phyloP scores from a whole-genome alignment of 2,113 vertebrate species.

The Corythoichthys intestinalis region DNA sequence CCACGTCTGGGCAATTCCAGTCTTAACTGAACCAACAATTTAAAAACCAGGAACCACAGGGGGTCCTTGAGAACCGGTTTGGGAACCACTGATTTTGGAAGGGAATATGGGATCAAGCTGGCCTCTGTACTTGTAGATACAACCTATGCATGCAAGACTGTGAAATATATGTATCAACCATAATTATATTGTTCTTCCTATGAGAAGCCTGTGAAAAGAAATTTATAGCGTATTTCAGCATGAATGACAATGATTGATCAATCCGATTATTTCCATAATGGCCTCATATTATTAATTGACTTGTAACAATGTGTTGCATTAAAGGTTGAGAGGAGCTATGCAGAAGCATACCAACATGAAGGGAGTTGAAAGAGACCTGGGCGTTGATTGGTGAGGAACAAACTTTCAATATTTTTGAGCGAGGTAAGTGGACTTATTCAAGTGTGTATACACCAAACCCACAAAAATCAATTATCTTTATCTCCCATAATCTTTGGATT shows the following conservation, averaged over 20 bases:
- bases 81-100: too few species aligned
- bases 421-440: neutral
- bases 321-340: slow-evolving; percentile 18
- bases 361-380: slow-evolving; percentile 27
- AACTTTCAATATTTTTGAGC: neutral
- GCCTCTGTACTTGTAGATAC: too few species aligned
- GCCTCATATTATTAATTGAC: slow-evolving; percentile 23
- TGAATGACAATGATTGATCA: neutral
- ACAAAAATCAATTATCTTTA: neutral
- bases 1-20: too few species aligned
- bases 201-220: neutral
- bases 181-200: neutral
- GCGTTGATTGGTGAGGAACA: slow-evolving; percentile 35
- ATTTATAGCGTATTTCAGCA: neutral
- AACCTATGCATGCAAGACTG: neutral
- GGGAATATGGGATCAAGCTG: too few species aligned
- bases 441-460: neutral
- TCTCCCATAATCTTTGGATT: neutral
- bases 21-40: too few species aligned
- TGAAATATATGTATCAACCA: neutral
- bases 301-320: slow-evolving; percentile 36
- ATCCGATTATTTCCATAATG: neutral
- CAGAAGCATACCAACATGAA: slow-evolving; percentile 41
- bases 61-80: too few species aligned
- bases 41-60: too few species aligned